phyloP scores from a whole-genome alignment of 2,113 vertebrate genomes.

The Acanthochromis polyacanthus region DNA sequence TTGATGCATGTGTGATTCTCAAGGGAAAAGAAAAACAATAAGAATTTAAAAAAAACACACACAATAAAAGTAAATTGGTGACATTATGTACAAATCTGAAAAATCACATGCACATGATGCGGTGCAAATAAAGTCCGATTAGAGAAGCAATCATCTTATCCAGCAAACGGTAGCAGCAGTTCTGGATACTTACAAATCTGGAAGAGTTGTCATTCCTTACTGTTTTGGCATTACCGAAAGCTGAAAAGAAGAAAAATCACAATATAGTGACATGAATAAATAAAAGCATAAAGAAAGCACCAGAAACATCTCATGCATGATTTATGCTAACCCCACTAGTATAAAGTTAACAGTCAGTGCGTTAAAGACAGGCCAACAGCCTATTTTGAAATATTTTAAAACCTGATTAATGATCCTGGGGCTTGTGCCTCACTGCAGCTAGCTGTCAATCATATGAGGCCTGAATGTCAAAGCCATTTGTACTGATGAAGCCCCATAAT shows the following conservation, averaged over 20 bases:
- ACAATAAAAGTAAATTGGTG: neutral
- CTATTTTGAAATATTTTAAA: constrained; percentile 7
- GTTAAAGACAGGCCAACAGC: neutral
- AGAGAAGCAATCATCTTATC: too few species aligned
- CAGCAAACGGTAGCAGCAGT: neutral
- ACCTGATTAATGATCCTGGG: constrained; percentile 18
- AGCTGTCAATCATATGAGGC: constrained; percentile 55
- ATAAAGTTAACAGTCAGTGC: neutral
- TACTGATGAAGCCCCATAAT: constrained; percentile 68
- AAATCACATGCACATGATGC: too few species aligned
- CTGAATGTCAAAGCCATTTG: constrained; percentile 56
- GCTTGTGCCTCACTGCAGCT: constrained; percentile 5
- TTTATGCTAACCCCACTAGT: neutral
- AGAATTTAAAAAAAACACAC: neutral
- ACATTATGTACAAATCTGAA: neutral
- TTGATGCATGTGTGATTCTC: too few species aligned
- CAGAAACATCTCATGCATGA: neutral
- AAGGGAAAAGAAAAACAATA: neutral
- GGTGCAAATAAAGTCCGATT: neutral
- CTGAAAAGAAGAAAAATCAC: constrained; percentile 75
- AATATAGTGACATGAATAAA: neutral
- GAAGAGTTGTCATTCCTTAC: constrained; percentile 98
- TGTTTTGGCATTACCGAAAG: constrained; percentile 99
- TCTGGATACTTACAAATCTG: constrained; percentile 94
- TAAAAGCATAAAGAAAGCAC: neutral